Percentiles rank a stretch among this genome's conserved stretches.
These are phyloP conservation scores for Phymastichus coffea DNA, from an alignment of 1,140 invertebrate species.

Conservation along the genomic window DNA sequence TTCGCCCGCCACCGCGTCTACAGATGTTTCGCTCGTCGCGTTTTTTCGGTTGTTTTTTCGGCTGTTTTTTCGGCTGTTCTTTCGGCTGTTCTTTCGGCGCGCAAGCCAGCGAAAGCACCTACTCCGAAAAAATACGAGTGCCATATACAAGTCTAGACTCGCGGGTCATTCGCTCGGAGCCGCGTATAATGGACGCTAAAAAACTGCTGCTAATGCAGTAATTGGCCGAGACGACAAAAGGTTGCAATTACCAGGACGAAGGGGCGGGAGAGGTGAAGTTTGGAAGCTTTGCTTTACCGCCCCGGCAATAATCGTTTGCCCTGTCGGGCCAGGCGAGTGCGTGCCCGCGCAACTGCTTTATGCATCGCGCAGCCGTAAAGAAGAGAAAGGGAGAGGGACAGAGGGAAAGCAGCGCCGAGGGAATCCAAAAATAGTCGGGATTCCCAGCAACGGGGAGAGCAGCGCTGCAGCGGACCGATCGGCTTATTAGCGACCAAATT, in stretches of 20 bases:
- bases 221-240: slow-evolving; percentile 20
- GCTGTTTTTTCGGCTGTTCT: no score
- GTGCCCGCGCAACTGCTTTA: not conserved
- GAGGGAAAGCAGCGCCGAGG: not conserved
- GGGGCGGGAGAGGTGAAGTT: not conserved
- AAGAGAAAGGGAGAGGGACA: not conserved
- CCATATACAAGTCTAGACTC: no score
- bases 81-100: no score
- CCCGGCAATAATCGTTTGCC: slow-evolving; percentile 18
- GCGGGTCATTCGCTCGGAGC: no score
- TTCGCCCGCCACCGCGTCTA: no score
- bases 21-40: no score
- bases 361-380: not conserved
- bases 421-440: slow-evolving; percentile 17
- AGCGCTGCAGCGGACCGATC: not conserved
- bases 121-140: no score
- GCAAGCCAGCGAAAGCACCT: no score
- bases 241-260: slow-evolving; percentile 20
- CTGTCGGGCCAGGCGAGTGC: not conserved
- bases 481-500: slow-evolving; percentile 26
- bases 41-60: no score
- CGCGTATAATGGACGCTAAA: not conserved
- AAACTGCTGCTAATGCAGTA: slow-evolving; percentile 15
- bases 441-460: not conserved
- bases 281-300: not conserved